These are phyloP conservation scores for Brenthis hecate DNA, from an alignment of 2,888 invertebrate genomes.

Conservation along the genomic window DNA sequence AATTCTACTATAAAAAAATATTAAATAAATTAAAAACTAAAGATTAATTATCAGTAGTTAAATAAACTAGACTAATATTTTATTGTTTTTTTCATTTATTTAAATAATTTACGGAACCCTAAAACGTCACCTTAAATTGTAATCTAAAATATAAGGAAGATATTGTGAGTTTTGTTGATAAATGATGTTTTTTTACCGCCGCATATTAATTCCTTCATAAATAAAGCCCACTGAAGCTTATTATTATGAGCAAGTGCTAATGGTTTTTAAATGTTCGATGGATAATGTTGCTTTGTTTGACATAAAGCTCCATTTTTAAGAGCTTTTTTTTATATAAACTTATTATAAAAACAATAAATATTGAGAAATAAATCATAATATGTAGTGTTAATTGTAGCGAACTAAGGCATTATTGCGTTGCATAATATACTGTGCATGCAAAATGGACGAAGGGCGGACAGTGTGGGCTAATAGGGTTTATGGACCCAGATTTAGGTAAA, in stretches of 20 bases:
- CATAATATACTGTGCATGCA: neutral
- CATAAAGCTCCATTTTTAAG: conserved; percentile 1
- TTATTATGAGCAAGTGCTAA: conserved; percentile 27
- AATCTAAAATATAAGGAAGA: conserved; percentile 18
- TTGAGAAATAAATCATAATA: neutral
- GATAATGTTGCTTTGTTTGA: conserved; percentile 24
- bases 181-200: conserved; percentile 24
- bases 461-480: no score
- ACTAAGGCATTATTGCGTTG: neutral
- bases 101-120: neutral
- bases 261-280: conserved; percentile 35
- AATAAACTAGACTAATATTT: no score
- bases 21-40: no score
- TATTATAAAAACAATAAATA: neutral
- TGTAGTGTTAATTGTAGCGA: neutral
- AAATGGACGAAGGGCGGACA: no score
- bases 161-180: conserved; percentile 23
- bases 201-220: conserved; percentile 30
- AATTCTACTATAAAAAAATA: no score
- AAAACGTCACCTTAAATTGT: conserved; percentile 12
- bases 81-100: no score
- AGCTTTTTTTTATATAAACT: neutral
- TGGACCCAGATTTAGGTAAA: no score
- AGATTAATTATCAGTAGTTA: no score
- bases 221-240: conserved; percentile 23